These are phyloP conservation scores for Albula glossodonta DNA, from an alignment of 2,113 vertebrate genomes.

Conservation along the genomic window DNA sequence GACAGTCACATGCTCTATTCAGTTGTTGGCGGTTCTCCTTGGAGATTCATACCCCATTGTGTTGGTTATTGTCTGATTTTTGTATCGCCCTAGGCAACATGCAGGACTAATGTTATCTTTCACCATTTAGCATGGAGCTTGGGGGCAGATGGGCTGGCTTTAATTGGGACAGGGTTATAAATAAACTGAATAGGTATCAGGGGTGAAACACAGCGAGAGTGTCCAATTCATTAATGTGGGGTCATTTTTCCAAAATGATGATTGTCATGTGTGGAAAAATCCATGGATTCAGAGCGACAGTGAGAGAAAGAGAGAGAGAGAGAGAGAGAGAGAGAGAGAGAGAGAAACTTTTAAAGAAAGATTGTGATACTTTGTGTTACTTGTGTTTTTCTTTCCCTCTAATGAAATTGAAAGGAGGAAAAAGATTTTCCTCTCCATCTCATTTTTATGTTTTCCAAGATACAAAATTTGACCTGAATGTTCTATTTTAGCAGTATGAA, in stretches of 20 bases:
- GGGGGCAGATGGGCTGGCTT: conserved; percentile 44
- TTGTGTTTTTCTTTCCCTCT: too few species aligned
- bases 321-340: background rate
- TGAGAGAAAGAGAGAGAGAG: too few species aligned
- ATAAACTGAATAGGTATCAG: conserved; percentile 50
- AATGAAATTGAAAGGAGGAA: too few species aligned
- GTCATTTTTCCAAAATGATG: conserved; percentile 29
- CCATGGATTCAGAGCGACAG: background rate
- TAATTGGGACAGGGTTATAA: conserved; percentile 56
- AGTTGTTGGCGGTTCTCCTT: conserved; percentile 20
- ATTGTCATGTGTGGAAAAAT: conserved; percentile 23
- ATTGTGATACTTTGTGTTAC: background rate
- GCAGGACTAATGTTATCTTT: conserved; percentile 41
- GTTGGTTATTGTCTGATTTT: conserved; percentile 30
- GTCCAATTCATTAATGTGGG: conserved; percentile 31
- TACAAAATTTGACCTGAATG: too few species aligned
- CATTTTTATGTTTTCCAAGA: too few species aligned
- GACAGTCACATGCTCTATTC: background rate
- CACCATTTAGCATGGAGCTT: conserved; percentile 29
- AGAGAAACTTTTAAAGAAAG: background rate
- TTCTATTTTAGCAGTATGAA: too few species aligned
- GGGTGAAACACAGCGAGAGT: conserved; percentile 42
- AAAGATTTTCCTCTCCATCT: too few species aligned
- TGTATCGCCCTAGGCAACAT: conserved; percentile 34
- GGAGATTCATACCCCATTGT: conserved; percentile 26